Evolutionary conservation across 2,113 vertebrate genomes (phyloP).

Genomic region (Bettongia penicillata): DNA sequence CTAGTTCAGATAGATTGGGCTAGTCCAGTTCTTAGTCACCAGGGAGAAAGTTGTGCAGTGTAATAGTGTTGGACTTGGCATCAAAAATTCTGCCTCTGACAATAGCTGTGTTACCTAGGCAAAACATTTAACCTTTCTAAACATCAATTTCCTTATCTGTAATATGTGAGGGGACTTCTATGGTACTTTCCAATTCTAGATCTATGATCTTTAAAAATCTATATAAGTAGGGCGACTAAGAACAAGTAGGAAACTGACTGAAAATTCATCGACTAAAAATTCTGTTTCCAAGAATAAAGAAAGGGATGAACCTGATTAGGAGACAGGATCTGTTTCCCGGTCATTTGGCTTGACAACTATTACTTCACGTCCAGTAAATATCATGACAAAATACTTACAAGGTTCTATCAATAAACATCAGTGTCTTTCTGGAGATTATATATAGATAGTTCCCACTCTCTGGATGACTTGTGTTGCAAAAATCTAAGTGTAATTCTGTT

Average conservation of each 20-base stretch:
- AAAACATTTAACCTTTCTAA: not conserved
- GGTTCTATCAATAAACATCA: slow-evolving; percentile 7
- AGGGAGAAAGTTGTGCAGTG: not conserved
- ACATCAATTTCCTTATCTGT: not conserved
- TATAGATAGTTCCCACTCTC: not conserved
- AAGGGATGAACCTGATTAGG: not conserved
- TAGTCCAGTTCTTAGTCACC: not conserved
- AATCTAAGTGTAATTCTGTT: not conserved
- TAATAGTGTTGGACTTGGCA: not conserved
- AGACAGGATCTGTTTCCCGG: not conserved
- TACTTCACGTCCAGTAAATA: slow-evolving; percentile 15
- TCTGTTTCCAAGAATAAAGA: not conserved
- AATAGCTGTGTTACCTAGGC: not conserved
- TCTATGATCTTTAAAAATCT: too few relatives aligned
- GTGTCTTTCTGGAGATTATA: not conserved
- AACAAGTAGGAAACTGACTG: not conserved
- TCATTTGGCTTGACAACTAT: not conserved
- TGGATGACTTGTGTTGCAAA: not conserved
- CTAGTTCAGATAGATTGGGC: not conserved
- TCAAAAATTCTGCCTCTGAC: not conserved
- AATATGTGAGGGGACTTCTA: not conserved
- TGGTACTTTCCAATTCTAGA: too few relatives aligned
- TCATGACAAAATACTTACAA: not conserved
- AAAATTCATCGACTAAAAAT: not conserved
- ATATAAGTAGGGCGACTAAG: not conserved